These are phyloP conservation scores for Antennarius striatus DNA, from an alignment of 2,113 vertebrate genomes.

Conservation along the genomic window DNA sequence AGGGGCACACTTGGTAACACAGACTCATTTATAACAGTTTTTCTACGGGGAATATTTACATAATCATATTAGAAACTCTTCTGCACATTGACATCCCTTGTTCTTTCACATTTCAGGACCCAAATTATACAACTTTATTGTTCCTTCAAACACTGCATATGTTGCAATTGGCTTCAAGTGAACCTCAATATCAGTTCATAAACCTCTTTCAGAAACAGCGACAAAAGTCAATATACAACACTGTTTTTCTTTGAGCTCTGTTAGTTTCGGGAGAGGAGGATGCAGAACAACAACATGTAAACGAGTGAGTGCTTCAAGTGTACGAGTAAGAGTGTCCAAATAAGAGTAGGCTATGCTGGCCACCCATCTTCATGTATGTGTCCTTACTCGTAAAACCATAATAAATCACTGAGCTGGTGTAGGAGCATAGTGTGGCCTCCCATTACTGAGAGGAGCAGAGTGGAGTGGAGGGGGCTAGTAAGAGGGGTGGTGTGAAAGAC, in stretches of 20 bases:
- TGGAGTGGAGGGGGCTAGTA: constrained; percentile 1
- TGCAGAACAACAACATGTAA: constrained; percentile 16
- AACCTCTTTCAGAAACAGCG: too few relatives aligned
- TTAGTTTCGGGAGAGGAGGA: background rate
- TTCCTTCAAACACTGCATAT: background rate
- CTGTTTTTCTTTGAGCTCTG: too few relatives aligned
- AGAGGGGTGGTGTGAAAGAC: constrained; percentile 37
- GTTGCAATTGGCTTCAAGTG: too few relatives aligned
- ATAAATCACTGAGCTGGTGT: constrained; percentile 61
- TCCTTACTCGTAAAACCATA: constrained; percentile 46
- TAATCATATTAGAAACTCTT: background rate
- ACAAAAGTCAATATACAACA: too few relatives aligned
- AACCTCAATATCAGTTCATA: too few relatives aligned
- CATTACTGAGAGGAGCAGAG: constrained; percentile 23
- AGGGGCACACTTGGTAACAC: too few relatives aligned
- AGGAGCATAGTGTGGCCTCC: constrained; percentile 4
- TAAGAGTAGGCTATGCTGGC: constrained; percentile 30
- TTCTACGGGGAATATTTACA: too few relatives aligned
- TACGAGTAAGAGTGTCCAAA: constrained; percentile 18
- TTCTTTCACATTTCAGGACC: background rate
- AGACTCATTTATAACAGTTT: too few relatives aligned
- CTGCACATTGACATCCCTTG: background rate
- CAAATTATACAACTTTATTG: background rate
- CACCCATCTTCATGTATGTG: constrained; percentile 50
- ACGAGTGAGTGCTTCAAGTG: constrained; percentile 9